phyloP scores from a whole-genome alignment of 2,888 invertebrate genomes.

The Tipula lateralis region DNA sequence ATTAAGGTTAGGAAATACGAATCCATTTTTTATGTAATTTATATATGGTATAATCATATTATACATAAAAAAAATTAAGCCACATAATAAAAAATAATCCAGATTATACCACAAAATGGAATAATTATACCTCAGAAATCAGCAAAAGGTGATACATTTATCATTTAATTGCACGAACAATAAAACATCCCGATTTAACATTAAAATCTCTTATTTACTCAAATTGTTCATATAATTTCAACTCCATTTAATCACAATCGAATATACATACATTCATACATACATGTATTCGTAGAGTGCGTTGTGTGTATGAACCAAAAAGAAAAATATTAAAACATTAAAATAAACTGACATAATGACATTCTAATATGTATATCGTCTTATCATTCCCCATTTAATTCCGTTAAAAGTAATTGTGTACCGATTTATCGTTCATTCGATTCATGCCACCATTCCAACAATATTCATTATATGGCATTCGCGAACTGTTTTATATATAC shows the following conservation, averaged over 20 bases:
- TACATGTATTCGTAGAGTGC: not conserved
- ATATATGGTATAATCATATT: not conserved
- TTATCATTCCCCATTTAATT: not conserved
- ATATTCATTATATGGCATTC: not conserved
- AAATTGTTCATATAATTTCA: not conserved
- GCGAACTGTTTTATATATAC: not conserved
- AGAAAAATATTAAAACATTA: not conserved
- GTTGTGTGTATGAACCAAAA: not conserved
- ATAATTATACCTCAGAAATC: not conserved
- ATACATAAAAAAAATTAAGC: not conserved
- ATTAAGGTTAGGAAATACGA: not conserved
- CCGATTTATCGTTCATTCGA: not conserved
- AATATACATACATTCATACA: not conserved
- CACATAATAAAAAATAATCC: not conserved
- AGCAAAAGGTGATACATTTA: not conserved
- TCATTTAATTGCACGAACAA: not conserved
- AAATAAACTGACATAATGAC: not conserved
- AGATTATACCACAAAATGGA: not conserved
- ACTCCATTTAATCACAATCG: not conserved
- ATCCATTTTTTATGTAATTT: not conserved
- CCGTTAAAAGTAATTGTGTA: not conserved
- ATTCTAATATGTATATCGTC: not conserved
- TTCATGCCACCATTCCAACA: not conserved
- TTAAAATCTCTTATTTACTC: not conserved
- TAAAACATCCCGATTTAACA: not conserved